Percentiles rank a stretch among this genome's conserved stretches.
Evolutionary conservation across 2,888 invertebrate species (phyloP).

Genomic region (Machimus rusticus): DNA sequence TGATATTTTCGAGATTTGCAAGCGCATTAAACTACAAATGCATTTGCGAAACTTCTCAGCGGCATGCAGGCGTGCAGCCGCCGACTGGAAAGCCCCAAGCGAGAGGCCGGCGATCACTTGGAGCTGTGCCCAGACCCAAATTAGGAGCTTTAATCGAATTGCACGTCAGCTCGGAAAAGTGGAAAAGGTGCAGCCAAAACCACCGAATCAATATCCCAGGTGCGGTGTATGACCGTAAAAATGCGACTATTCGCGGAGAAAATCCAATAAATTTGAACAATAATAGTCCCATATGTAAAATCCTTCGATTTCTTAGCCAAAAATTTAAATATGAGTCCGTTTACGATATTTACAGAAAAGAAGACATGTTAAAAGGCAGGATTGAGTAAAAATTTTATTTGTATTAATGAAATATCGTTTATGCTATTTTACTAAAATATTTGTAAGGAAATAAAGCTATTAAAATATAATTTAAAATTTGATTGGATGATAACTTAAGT

Average conservation of each 20-base stretch:
- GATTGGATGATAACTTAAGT: too few species aligned
- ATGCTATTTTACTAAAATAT: too few species aligned
- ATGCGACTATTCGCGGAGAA: background rate
- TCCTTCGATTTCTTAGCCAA: background rate
- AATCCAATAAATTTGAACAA: background rate
- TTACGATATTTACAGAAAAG: background rate
- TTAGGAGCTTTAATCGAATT: background rate
- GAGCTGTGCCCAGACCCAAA: background rate
- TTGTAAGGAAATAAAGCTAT: too few species aligned
- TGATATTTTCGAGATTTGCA: slow-evolving; percentile 11
- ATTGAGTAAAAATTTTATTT: too few species aligned
- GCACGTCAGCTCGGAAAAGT: background rate
- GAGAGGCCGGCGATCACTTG: background rate
- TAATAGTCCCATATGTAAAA: background rate
- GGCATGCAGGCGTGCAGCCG: background rate
- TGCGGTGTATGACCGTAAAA: background rate
- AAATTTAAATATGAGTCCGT: background rate
- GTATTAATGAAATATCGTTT: too few species aligned
- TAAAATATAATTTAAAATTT: too few species aligned
- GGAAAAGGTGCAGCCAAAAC: background rate
- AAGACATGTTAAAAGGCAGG: background rate
- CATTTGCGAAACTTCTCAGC: background rate
- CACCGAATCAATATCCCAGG: background rate
- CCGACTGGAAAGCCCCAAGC: background rate
- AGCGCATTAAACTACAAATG: background rate